Conservation (phyloP, 2,888 invertebrate genomes). For the Horisme vitalbata region DNA sequence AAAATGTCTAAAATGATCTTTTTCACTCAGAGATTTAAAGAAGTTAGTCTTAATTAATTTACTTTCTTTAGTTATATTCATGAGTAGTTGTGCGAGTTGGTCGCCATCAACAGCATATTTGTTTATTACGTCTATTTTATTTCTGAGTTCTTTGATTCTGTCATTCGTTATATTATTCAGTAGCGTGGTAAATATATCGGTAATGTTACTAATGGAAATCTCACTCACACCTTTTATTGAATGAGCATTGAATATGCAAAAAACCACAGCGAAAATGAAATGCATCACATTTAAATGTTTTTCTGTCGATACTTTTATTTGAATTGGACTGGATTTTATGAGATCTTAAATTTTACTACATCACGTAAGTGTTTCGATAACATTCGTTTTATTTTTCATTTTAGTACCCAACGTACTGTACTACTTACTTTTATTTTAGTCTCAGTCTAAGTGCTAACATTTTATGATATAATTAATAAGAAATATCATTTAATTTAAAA, state of each 20-base stretch:
- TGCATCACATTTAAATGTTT: slow-evolving; percentile 23
- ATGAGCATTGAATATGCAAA: slow-evolving; percentile 17
- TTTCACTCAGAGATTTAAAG: slow-evolving; percentile 54
- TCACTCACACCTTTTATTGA: slow-evolving; percentile 21
- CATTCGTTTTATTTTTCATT: slow-evolving; percentile 23
- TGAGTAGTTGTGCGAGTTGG: slow-evolving; percentile 43
- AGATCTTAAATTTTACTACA: slow-evolving; percentile 30
- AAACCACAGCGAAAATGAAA: slow-evolving; percentile 16
- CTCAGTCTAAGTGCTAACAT: background rate
- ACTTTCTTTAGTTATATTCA: slow-evolving; percentile 47
- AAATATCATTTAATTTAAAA: too few relatives aligned
- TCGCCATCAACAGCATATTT: slow-evolving; percentile 54
- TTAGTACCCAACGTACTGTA: slow-evolving; percentile 2
- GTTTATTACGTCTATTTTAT: slow-evolving; percentile 54
- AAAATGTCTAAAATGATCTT: slow-evolving; percentile 53
- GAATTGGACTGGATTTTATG: slow-evolving; percentile 30
- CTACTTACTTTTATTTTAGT: slow-evolving; percentile 4
- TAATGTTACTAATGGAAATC: slow-evolving; percentile 20
- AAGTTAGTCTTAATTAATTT: slow-evolving; percentile 61
- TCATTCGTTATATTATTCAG: slow-evolving; percentile 24
- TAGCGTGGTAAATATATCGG: slow-evolving; percentile 18
- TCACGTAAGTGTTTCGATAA: slow-evolving; percentile 17
- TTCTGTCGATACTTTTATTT: slow-evolving; percentile 12
- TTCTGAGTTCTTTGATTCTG: slow-evolving; percentile 54
- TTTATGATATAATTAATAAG: slow-evolving; percentile 1